Base-by-base conservation (phyloP, 2,113 vertebrate genomes). In the Apteryx mantelli region DNA sequence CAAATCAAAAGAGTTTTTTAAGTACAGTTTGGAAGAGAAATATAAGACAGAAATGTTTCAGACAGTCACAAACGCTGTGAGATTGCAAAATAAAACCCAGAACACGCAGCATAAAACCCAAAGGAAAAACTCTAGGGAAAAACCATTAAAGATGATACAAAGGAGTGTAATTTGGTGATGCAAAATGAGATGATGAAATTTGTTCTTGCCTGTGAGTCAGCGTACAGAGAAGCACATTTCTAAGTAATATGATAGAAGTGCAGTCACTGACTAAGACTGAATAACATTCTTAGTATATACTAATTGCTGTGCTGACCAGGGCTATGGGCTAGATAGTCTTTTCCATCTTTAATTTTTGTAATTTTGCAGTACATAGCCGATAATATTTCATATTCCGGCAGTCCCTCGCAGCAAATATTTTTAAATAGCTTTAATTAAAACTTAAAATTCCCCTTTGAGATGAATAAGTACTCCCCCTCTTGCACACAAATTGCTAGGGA, bases 101-200 rank as follows among this genome's bases (percentile, higher is more conserved):
- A 95, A 82, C 5, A 9, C 11, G 50, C 56, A 86, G 46, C 15
- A 56, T 26, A 82, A 94, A 97, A 73, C 65, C 80, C 32, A 19
- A 24, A 75, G 36, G 77, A 78, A 93, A 60, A 82, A 28, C 44
- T 76, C 79, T 38, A 58, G 61, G 38, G 84, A 69, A 78, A 81
- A 82, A 16, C 12, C 81, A 82, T 87, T 94, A 61, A 76, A 86
- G 74, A 58, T 85, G 81, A 61, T 87, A 84, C 53, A 89, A 86
- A 82, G 34, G 58, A 87, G 61, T 34, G n/a, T 68, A 46, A 89
- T 79, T 94, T 91, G 64, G 84, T 2, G 2, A 92, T 83, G 84
- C 87, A 34, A 70, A 85, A 87, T 19, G 91, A 92, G 86, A 89
- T 92, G 80, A 87, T 89, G 86, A 92, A 93, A 95, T 95, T 85